Conservation (phyloP, 2,113 vertebrate genomes). For the Zapus hudsonius region DNA sequence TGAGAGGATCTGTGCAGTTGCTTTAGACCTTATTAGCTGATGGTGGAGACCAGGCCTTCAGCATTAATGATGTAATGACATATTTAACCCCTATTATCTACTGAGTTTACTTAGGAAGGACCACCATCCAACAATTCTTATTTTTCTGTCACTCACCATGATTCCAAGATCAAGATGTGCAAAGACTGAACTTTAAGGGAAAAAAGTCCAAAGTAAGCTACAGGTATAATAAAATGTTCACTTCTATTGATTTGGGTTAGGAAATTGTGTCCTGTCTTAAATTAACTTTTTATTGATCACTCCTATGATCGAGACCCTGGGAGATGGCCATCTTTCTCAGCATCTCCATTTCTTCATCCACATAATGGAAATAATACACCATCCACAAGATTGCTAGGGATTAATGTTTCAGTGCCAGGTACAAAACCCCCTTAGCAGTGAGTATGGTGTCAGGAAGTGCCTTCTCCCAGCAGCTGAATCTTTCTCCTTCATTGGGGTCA, state of each 20-base stretch:
- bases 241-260: slow-evolving; percentile 80
- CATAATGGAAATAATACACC: neutral
- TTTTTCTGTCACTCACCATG: slow-evolving; percentile 46
- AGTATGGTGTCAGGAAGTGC: neutral
- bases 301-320: slow-evolving; percentile 68
- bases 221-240: slow-evolving; percentile 75
- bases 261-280: slow-evolving; percentile 83
- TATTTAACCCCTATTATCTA: neutral
- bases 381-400: neutral
- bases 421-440: neutral
- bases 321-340: neutral
- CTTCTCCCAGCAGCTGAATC: neutral
- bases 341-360: slow-evolving; percentile 9
- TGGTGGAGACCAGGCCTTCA: neutral
- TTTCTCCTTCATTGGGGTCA: neutral
- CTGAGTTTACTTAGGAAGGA: neutral
- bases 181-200: slow-evolving; percentile 59
- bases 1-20: neutral
- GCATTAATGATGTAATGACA: neutral
- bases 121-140: neutral
- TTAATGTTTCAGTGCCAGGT: neutral
- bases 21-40: slow-evolving; percentile 8
- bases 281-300: slow-evolving; percentile 82
- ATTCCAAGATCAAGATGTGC: slow-evolving; percentile 53
- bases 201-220: slow-evolving; percentile 40